These are phyloP conservation scores for Eilema depressum DNA, from an alignment of 2,888 invertebrate genomes.

Conservation along the genomic window DNA sequence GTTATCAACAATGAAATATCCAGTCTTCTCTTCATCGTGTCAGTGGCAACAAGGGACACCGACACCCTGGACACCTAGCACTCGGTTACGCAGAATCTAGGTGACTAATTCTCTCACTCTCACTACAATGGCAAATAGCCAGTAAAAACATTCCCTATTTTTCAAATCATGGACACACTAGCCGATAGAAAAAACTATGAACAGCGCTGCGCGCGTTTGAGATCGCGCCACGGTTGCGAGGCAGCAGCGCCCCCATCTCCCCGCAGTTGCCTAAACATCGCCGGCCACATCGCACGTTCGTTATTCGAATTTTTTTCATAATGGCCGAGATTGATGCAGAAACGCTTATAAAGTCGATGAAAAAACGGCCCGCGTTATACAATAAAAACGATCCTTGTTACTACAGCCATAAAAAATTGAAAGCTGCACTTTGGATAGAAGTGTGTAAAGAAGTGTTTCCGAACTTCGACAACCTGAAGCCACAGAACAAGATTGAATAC, in stretches of 20 bases:
- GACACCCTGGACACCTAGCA: too few species aligned
- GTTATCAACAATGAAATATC: too few species aligned
- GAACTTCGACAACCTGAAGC: slow-evolving; percentile 59
- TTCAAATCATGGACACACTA: slow-evolving; percentile 41
- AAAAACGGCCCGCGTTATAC: slow-evolving; percentile 62
- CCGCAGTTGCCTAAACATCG: slow-evolving; percentile 63
- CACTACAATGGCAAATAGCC: neutral
- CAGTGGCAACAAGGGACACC: too few species aligned
- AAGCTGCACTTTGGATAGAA: slow-evolving; percentile 64
- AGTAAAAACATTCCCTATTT: neutral
- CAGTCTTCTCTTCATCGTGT: too few species aligned
- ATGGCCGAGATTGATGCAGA: slow-evolving; percentile 59
- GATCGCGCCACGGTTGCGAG: slow-evolving; percentile 62
- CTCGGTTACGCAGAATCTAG: too few species aligned
- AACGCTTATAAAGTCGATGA: slow-evolving; percentile 63
- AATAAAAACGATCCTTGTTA: slow-evolving; percentile 61
- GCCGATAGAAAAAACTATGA: slow-evolving; percentile 40
- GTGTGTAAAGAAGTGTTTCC: slow-evolving; percentile 62
- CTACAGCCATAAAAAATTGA: slow-evolving; percentile 60
- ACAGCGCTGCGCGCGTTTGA: slow-evolving; percentile 29
- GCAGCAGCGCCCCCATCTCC: slow-evolving; percentile 56
- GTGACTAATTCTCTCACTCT: too few species aligned
- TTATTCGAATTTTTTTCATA: slow-evolving; percentile 31
- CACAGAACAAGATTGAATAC: slow-evolving; percentile 62
- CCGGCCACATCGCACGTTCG: slow-evolving; percentile 55